Evolutionary conservation across 2,797 vertebrate species (phyloP).

Genomic region (Distichodus sexfasciatus): DNA sequence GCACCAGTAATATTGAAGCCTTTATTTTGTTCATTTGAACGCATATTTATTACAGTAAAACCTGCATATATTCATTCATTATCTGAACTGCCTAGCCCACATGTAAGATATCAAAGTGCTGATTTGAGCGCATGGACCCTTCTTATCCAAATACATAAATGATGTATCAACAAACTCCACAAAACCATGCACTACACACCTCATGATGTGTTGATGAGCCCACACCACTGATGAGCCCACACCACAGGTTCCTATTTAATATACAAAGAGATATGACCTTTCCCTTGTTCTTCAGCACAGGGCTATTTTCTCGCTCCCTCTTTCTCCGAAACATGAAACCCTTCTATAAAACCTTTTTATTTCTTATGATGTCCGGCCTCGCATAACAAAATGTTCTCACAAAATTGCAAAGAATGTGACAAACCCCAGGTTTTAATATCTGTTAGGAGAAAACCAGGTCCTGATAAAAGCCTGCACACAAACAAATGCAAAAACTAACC

Average conservation of each 20-base stretch:
- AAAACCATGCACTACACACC: background rate
- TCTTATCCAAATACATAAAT: background rate
- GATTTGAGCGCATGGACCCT: too few species aligned
- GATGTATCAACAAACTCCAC: conserved; percentile 5
- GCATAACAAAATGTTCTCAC: too few species aligned
- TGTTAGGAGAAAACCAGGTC: too few species aligned
- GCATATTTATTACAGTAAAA: too few species aligned
- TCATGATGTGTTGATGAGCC: conserved; percentile 8
- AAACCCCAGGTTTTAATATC: too few species aligned
- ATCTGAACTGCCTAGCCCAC: too few species aligned
- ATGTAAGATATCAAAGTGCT: too few species aligned
- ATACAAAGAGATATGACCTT: conserved; percentile 11
- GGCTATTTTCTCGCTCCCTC: background rate
- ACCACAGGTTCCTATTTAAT: background rate
- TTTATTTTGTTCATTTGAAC: too few species aligned
- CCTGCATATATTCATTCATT: too few species aligned
- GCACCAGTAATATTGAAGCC: too few species aligned
- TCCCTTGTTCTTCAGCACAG: background rate
- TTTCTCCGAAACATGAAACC: background rate
- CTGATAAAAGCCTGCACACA: background rate
- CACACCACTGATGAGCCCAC: background rate
- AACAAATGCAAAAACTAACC: conserved; percentile 10
- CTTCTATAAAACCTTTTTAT: background rate
- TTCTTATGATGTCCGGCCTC: too few species aligned
- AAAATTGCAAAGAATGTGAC: too few species aligned